A percentile compares a stretch with the other conserved stretches of the same genome.
phyloP scores from a whole-genome alignment of 2,797 vertebrate species.

The Sphenodon punctatus region DNA sequence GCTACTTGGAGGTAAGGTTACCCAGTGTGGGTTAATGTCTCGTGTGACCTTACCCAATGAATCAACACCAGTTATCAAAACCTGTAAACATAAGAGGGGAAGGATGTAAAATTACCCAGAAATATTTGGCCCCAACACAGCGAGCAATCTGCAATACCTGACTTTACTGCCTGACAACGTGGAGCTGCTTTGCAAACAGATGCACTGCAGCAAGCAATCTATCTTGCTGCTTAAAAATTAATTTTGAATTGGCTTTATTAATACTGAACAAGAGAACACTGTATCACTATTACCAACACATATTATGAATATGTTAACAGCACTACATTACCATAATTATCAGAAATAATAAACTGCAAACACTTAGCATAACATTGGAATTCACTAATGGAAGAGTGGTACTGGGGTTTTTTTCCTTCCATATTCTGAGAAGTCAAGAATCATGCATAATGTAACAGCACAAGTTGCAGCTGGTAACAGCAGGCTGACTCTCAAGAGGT shows the following conservation, averaged over 20 bases:
- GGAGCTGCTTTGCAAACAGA: conserved; percentile 15
- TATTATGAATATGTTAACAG: conserved; percentile 53
- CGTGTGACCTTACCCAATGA: no score
- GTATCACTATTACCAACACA: conserved; percentile 27
- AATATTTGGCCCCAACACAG: background rate
- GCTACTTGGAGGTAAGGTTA: background rate
- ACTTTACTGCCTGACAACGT: background rate
- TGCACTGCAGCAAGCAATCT: background rate
- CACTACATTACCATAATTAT: conserved; percentile 53
- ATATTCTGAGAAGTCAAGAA: conserved; percentile 47
- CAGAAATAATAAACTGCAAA: conserved; percentile 42
- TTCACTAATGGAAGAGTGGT: conserved; percentile 21
- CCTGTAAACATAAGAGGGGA: background rate
- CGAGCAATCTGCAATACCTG: background rate
- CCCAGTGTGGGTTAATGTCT: no score
- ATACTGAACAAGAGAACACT: background rate
- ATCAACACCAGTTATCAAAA: background rate
- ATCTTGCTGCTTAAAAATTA: conserved; percentile 40
- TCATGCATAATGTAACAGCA: conserved; percentile 72
- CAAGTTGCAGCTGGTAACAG: conserved; percentile 66
- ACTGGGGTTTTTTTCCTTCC: background rate
- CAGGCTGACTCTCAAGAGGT: conserved; percentile 61
- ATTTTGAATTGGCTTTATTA: conserved; percentile 45
- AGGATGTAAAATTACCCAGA: background rate
- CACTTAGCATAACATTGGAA: conserved; percentile 30